Percentiles rank a stretch among this genome's conserved stretches.
phyloP scores from a whole-genome alignment of 23 tunicate species.

The Trididemnum nubilum region DNA sequence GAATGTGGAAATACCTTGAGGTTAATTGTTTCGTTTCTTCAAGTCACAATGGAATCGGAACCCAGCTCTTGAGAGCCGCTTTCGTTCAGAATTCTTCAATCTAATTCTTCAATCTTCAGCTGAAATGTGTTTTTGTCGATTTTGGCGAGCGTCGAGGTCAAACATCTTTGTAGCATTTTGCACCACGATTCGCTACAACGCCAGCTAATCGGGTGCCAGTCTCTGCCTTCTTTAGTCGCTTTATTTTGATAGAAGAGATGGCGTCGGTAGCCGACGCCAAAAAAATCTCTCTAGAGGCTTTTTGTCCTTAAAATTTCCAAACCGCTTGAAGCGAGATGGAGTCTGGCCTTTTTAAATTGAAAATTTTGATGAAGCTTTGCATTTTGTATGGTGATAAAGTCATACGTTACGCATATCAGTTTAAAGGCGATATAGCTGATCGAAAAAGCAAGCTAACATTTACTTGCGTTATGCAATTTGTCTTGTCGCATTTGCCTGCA shows the following conservation, averaged over 20 bases:
- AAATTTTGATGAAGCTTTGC: too few species aligned
- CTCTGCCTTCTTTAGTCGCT: not conserved
- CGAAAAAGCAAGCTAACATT: too few species aligned
- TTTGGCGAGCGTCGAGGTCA: not conserved
- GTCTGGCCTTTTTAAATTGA: slow-evolving; percentile 2
- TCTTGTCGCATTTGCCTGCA: too few species aligned
- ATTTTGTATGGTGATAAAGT: not conserved
- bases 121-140: not conserved
- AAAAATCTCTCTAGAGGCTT: not conserved
- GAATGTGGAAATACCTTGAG: not conserved
- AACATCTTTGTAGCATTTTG: not conserved
- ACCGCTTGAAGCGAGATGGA: too few species aligned
- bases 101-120: not conserved
- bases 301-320: too few species aligned
- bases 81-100: too few species aligned
- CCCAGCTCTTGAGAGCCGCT: not conserved
- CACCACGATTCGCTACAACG: too few species aligned
- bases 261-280: not conserved
- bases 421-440: too few species aligned
- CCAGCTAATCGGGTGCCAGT: not conserved
- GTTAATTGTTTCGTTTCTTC: not conserved
- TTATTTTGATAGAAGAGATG: not conserved
- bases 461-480: too few species aligned
- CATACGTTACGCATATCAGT: too few species aligned
- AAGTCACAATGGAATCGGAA: not conserved